Base-by-base conservation (phyloP, 2,113 vertebrate genomes). In the Epinephelus fuscoguttatus region DNA sequence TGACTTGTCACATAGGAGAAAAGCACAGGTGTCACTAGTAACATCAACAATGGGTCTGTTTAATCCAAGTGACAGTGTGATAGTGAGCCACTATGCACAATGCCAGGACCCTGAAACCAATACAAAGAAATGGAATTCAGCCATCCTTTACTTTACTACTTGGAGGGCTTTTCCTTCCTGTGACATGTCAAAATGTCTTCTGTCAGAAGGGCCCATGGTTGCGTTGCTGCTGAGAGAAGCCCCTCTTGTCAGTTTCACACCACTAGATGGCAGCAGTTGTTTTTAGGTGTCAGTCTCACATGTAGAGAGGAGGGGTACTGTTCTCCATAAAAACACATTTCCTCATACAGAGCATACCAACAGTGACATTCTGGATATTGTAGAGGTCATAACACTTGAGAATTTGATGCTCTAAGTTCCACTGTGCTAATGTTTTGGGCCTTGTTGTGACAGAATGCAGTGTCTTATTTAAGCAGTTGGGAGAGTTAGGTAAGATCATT, bases 211-310 rank as follows among this genome's bases (percentile, higher is more conserved):
- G 40, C 21, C 4, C 1, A 4, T 56, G 37, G 21, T 52, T 84
- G 60, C 33, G 30, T 56, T 70, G 59, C 19, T 25, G 10, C 30
- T 19, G 15, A 15, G 6, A 1, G 25, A 66, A 79, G 7, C 18
- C 11, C 6, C 3, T 27, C 12, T 23, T 76, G 33, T 2, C 49
- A 23, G 15, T 27, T 42, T 62, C 71, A 7, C 1, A 17, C 57
- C 88, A 85, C 80, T 75, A 89, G 87, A 80, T 89, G 84, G 88
- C 85, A 90, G 86, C 72, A 84, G 40, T 68, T 81, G 45, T 37
- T 68, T 30, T 50, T 6, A 66, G 73, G 6, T 59, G 42, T 45
- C 9, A 45, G 13, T 47, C 14, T 62, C 30, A 3, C 14, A 21
- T 62, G 9, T 17, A 30, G 17, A 52, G 14, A 55, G 15, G 30